Conservation (phyloP, 2,797 vertebrate genomes). For the Helicolenus hilgendorfi region DNA sequence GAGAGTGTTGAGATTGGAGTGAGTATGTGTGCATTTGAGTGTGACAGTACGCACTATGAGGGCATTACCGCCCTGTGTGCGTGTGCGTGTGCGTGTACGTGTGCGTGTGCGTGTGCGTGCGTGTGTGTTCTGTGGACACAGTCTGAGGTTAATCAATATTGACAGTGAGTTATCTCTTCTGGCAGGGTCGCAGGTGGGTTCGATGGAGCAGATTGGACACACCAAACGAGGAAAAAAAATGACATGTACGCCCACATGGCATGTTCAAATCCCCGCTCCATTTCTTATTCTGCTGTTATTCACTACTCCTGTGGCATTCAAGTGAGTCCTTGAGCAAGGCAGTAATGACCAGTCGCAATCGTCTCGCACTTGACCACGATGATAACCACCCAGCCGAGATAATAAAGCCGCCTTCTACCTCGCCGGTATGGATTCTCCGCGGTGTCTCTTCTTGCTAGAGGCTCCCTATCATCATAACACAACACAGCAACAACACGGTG, state of each 20-base stretch:
- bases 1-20: slow-evolving; percentile 38
- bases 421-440: slow-evolving; percentile 30
- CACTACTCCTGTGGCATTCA: neutral
- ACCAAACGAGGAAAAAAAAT: slow-evolving; percentile 8
- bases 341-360: slow-evolving; percentile 6
- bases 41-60: slow-evolving; percentile 40
- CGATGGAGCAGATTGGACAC: slow-evolving; percentile 78
- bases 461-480: slow-evolving; percentile 40
- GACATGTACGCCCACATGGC: neutral
- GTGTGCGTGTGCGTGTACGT: slow-evolving; percentile 3
- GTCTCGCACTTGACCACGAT: slow-evolving; percentile 22
- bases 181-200: slow-evolving; percentile 87
- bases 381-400: slow-evolving; percentile 52
- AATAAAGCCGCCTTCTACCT: slow-evolving; percentile 32
- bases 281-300: neutral
- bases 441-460: slow-evolving; percentile 37
- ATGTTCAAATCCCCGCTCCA: neutral
- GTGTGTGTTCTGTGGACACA: slow-evolving; percentile 17
- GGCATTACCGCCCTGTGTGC: slow-evolving; percentile 16
- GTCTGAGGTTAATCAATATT: slow-evolving; percentile 88
- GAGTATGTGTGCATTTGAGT: slow-evolving; percentile 62
- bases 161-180: slow-evolving; percentile 88
- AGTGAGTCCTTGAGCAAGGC: slow-evolving; percentile 52
- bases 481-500: slow-evolving; percentile 33
- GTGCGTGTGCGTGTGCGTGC: slow-evolving; percentile 11